Conservation (phyloP, 1,140 invertebrate species). For the Eriosoma lanigerum region DNA sequence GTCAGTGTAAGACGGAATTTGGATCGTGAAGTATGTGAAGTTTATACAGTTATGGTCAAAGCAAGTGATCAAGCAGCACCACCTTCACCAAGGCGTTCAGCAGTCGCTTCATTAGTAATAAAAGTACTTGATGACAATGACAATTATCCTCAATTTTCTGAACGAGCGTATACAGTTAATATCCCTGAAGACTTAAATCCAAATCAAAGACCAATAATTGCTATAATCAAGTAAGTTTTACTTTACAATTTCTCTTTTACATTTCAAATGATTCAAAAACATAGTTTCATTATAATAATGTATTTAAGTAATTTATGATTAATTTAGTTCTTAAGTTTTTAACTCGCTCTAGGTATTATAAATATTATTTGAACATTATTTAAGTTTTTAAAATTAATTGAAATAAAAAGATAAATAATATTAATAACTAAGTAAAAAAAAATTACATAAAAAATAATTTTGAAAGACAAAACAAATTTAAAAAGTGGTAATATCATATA, state of each 20-base stretch:
- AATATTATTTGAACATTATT: no score
- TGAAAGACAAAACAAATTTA: no score
- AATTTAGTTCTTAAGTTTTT: no score
- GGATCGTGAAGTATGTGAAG: slow-evolving; percentile 84
- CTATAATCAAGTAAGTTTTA: slow-evolving; percentile 70
- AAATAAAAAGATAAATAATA: no score
- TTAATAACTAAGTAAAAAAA: no score
- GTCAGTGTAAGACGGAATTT: slow-evolving; percentile 79
- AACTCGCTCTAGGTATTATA: no score
- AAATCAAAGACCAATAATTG: slow-evolving; percentile 79
- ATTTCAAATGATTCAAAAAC: no score
- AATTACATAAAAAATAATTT: no score
- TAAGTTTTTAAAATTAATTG: no score
- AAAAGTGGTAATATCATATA: no score
- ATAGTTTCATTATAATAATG: no score
- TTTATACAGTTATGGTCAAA: slow-evolving; percentile 82
- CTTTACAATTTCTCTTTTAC: not conserved
- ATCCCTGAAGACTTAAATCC: slow-evolving; percentile 86
- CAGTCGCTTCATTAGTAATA: slow-evolving; percentile 78
- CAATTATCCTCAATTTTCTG: slow-evolving; percentile 93
- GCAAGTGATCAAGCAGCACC: slow-evolving; percentile 82
- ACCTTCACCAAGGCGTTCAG: slow-evolving; percentile 65
- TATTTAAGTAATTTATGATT: no score
- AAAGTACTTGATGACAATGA: slow-evolving; percentile 92
- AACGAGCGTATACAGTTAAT: slow-evolving; percentile 82